These are phyloP conservation scores for Hirundichthys speculiger DNA, from an alignment of 2,113 vertebrate genomes.

Conservation along the genomic window DNA sequence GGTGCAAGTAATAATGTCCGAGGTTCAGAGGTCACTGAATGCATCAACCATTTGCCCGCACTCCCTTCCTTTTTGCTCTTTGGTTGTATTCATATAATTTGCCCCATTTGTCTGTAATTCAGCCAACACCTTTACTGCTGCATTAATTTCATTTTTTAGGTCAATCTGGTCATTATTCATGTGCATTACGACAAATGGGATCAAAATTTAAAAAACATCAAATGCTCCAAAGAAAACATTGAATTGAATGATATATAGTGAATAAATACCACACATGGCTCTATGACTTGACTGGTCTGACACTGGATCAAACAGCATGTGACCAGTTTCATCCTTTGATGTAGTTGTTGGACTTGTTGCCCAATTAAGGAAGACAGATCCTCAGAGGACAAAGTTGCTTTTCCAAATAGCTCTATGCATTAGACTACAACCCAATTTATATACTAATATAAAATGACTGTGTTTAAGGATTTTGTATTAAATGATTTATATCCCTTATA, in stretches of 20 bases:
- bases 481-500: slow-evolving; percentile 1
- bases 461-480: slow-evolving; percentile 10
- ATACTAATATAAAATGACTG: slow-evolving; percentile 20
- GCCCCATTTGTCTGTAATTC: neutral
- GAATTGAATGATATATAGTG: slow-evolving; percentile 1
- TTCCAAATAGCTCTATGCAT: slow-evolving; percentile 51
- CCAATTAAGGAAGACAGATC: too few species aligned
- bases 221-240: slow-evolving; percentile 8
- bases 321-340: slow-evolving; percentile 48
- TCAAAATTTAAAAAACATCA: slow-evolving; percentile 16
- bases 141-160: slow-evolving; percentile 4
- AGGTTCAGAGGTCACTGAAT: neutral
- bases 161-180: neutral
- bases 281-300: slow-evolving; percentile 16
- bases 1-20: neutral
- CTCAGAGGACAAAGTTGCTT: slow-evolving; percentile 6
- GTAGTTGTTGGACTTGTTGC: too few species aligned
- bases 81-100: too few species aligned
- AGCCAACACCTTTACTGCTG: slow-evolving; percentile 8
- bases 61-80: too few species aligned
- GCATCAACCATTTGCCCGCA: too few species aligned
- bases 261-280: slow-evolving; percentile 1
- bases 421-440: slow-evolving; percentile 30
- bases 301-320: slow-evolving; percentile 39
- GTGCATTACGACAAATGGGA: neutral